Conservation (phyloP, 2,888 invertebrate species). For the Coenonympha glycerion region DNA sequence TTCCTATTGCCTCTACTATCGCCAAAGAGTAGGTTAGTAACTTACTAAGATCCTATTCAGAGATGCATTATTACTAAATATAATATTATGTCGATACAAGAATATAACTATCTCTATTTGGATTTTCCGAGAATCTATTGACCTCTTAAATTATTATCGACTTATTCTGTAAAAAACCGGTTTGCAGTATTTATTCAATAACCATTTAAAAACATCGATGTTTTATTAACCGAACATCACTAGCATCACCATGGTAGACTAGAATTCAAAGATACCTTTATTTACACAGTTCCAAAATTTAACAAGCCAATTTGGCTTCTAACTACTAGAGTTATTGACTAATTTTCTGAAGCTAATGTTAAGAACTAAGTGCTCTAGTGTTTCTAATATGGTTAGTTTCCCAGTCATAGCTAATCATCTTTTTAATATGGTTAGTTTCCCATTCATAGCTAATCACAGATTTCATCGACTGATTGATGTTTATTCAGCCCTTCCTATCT, state of each 20-base stretch:
- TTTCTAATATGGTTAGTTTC: slow-evolving; percentile 35
- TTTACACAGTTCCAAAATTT: slow-evolving; percentile 28
- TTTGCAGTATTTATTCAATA: not conserved
- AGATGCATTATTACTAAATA: too few relatives aligned
- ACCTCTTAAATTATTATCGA: too few relatives aligned
- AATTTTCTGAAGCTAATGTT: not conserved
- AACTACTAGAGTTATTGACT: not conserved
- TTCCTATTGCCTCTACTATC: too few relatives aligned
- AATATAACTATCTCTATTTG: too few relatives aligned
- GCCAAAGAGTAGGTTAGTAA: too few relatives aligned
- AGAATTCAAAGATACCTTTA: slow-evolving; percentile 31
- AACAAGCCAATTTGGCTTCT: not conserved
- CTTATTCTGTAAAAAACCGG: too few relatives aligned
- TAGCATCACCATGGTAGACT: not conserved
- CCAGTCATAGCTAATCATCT: slow-evolving; percentile 67
- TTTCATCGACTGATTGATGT: slow-evolving; percentile 59
- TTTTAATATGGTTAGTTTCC: slow-evolving; percentile 37
- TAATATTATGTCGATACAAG: too few relatives aligned
- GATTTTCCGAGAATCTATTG: too few relatives aligned
- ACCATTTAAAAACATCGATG: not conserved
- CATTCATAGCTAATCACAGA: slow-evolving; percentile 67
- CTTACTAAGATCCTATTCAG: too few relatives aligned
- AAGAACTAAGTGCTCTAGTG: not conserved
- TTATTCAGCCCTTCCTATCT: slow-evolving; percentile 31
- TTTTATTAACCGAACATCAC: not conserved